Conservation (phyloP, 1,140 invertebrate species). For the Meloidogyne chitwoodi region DNA sequence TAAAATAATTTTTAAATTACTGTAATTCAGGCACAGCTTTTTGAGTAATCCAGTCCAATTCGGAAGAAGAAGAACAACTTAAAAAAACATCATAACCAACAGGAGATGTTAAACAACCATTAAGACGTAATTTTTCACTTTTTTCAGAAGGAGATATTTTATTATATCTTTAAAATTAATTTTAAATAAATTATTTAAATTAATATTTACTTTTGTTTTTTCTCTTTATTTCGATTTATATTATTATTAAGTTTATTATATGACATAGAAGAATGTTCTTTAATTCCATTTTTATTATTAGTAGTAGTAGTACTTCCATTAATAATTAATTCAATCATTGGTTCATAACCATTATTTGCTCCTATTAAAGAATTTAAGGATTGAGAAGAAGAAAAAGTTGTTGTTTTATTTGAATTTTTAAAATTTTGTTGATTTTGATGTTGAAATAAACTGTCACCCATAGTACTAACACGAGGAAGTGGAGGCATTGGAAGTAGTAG, state of each 20-base stretch:
- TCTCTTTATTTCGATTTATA: conserved; percentile 26
- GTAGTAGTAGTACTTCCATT: conserved; percentile 13
- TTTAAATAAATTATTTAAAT: background rate
- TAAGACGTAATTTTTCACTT: conserved; percentile 29
- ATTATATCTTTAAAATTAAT: background rate
- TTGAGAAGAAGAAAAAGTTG: background rate
- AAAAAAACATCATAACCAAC: conserved; percentile 52
- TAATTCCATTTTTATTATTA: no score
- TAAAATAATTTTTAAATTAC: conserved; percentile 36
- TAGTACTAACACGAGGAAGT: conserved; percentile 11
- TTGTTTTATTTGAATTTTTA: background rate
- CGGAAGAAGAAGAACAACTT: conserved; percentile 39
- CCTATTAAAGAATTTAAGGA: background rate
- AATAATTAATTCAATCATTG: conserved; percentile 21
- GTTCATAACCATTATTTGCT: background rate
- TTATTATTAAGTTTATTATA: conserved; percentile 1
- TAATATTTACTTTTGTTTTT: conserved; percentile 4
- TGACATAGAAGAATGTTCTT: background rate
- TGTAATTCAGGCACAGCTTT: conserved; percentile 52
- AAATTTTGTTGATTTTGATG: background rate
- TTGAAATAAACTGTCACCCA: background rate
- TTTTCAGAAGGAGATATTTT: background rate
- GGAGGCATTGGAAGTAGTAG: conserved; percentile 11
- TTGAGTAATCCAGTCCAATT: conserved; percentile 53
- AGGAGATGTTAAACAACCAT: conserved; percentile 46